Evolutionary conservation across 1,140 invertebrate species (phyloP).

Genomic region (Saccostrea cuccullata): DNA sequence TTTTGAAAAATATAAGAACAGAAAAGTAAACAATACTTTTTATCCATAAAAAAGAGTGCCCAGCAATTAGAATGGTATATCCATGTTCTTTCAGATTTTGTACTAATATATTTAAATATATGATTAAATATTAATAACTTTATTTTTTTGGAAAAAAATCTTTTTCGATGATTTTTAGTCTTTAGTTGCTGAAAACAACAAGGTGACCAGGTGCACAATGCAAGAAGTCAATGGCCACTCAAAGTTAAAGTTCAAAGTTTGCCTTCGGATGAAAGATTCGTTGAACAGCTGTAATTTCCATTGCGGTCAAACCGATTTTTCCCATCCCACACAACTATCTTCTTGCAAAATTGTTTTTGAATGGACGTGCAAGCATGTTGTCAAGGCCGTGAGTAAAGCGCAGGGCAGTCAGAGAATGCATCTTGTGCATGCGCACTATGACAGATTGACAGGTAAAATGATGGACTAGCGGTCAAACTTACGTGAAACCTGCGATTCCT

Average conservation of each 20-base stretch:
- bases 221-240: neutral
- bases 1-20: no score
- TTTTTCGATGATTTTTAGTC: neutral
- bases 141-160: no score
- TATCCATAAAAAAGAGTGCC: no score
- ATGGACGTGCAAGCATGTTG: conserved; percentile 2
- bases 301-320: conserved; percentile 6
- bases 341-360: conserved; percentile 18
- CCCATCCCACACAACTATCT: neutral
- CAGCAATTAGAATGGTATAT: no score
- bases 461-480: neutral
- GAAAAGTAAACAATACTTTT: no score
- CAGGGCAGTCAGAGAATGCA: neutral
- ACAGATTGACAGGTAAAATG: conserved; percentile 6
- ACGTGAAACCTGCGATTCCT: neutral
- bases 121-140: no score
- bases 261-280: neutral
- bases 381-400: neutral
- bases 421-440: neutral
- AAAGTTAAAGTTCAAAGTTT: conserved; percentile 7
- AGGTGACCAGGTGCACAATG: neutral
- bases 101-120: no score
- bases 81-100: no score
- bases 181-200: neutral
- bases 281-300: neutral